These are phyloP conservation scores for Carterocephalus palaemon DNA, from an alignment of 2,888 invertebrate species.

Conservation along the genomic window DNA sequence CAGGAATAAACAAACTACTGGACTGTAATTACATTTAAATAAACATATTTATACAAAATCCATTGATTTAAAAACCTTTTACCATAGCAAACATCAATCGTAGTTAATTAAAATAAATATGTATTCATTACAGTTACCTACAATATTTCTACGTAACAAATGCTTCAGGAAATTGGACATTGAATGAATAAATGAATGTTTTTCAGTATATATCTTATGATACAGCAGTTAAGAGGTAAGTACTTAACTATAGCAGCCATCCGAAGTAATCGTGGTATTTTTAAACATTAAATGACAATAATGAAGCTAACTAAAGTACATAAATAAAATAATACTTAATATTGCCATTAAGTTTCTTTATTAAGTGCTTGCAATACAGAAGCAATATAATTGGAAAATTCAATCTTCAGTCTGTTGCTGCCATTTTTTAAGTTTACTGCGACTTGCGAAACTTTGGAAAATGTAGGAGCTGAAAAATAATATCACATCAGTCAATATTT, in stretches of 20 bases:
- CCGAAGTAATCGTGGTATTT: too few species aligned
- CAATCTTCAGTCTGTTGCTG: conserved; percentile 78
- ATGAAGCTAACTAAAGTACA: too few species aligned
- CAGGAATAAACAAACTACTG: conserved; percentile 44
- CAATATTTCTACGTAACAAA: conserved; percentile 24
- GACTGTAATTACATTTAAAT: conserved; percentile 46
- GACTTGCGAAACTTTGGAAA: conserved; percentile 80
- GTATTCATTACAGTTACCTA: conserved; percentile 10
- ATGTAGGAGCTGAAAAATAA: conserved; percentile 78
- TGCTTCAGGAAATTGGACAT: conserved; percentile 16
- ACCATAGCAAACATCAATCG: conserved; percentile 17
- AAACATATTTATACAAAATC: conserved; percentile 61
- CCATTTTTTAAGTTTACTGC: conserved; percentile 78
- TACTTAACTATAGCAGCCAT: conserved; percentile 25
- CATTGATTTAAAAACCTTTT: conserved; percentile 46
- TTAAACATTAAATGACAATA: too few species aligned
- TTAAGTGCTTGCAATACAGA: conserved; percentile 65
- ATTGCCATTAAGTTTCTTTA: conserved; percentile 49
- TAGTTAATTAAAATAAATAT: conserved; percentile 5
- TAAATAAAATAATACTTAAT: too few species aligned
- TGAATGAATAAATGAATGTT: conserved; percentile 44
- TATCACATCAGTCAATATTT: too few species aligned
- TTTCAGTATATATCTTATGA: conserved; percentile 43
- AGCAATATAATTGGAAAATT: conserved; percentile 72
- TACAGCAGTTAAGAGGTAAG: conserved; percentile 33